phyloP scores from a whole-genome alignment of 2,113 vertebrate genomes.

The Cyprinodon variegatus region DNA sequence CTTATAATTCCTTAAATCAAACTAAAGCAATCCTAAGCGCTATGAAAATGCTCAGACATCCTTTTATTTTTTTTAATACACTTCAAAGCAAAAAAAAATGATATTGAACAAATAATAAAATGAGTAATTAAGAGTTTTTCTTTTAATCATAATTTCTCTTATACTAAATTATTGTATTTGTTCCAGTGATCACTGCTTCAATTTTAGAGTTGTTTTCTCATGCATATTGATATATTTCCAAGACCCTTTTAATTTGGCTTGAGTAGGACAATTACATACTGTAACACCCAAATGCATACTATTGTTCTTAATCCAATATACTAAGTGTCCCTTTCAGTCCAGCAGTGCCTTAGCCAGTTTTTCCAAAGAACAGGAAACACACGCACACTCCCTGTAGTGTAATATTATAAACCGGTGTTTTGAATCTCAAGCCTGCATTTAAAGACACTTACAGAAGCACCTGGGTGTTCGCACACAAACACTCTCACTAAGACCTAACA shows the following conservation, averaged over 20 bases:
- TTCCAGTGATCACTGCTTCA: constrained; percentile 8
- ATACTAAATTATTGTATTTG: too few species aligned
- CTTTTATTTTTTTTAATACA: neutral
- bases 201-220: constrained; percentile 4
- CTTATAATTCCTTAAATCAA: neutral
- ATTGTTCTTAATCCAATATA: neutral
- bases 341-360: neutral
- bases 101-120: neutral
- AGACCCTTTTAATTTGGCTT: constrained; percentile 6
- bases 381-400: constrained; percentile 43
- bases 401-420: constrained; percentile 60
- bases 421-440: constrained; percentile 68
- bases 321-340: neutral
- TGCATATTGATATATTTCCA: constrained; percentile 15
- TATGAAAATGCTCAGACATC: neutral
- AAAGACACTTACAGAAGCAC: constrained; percentile 68
- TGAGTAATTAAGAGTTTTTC: neutral
- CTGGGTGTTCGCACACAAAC: constrained; percentile 54
- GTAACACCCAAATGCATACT: neutral
- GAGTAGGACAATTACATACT: neutral
- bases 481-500: constrained; percentile 24
- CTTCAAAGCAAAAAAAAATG: neutral
- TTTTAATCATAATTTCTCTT: neutral
- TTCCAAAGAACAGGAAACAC: constrained; percentile 26
- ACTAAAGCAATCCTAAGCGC: neutral